phyloP scores from a whole-genome alignment of 2,888 invertebrate species.

The Nomada lathburiana region DNA sequence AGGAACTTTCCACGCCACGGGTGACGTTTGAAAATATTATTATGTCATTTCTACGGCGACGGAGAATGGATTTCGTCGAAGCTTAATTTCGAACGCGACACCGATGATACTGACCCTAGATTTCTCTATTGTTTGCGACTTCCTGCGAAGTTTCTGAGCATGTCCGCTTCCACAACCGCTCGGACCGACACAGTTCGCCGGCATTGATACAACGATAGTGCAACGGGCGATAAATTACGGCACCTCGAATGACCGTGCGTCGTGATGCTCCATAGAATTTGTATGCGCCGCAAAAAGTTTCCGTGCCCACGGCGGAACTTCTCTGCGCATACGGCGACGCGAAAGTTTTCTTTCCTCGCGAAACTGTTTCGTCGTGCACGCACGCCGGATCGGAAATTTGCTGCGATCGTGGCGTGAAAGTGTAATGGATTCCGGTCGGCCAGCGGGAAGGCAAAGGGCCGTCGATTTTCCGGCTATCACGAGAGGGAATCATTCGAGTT shows the following conservation, averaged over 20 bases:
- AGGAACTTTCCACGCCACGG: no score
- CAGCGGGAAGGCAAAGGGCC: neutral
- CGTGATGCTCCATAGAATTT: conserved; percentile 22
- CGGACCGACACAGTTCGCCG: no score
- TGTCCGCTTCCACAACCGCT: no score
- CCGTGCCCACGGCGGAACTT: neutral
- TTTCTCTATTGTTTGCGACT: no score
- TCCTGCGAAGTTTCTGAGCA: no score
- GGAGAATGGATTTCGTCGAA: no score
- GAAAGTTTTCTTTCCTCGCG: neutral
- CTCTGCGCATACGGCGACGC: neutral
- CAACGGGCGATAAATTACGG: no score
- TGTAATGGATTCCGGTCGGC: neutral
- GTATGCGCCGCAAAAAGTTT: conserved; percentile 15
- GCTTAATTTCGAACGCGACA: no score
- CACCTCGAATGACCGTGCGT: neutral
- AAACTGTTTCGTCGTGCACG: neutral
- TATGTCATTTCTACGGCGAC: no score
- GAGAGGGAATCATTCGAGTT: conserved; percentile 16
- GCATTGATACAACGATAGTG: no score
- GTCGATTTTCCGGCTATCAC: neutral
- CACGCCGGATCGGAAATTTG: neutral
- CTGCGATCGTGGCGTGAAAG: neutral
- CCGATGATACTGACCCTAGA: no score
- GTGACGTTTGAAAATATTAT: no score